Base-by-base conservation (phyloP, 1,140 invertebrate genomes). In the Hermetia illucens region DNA sequence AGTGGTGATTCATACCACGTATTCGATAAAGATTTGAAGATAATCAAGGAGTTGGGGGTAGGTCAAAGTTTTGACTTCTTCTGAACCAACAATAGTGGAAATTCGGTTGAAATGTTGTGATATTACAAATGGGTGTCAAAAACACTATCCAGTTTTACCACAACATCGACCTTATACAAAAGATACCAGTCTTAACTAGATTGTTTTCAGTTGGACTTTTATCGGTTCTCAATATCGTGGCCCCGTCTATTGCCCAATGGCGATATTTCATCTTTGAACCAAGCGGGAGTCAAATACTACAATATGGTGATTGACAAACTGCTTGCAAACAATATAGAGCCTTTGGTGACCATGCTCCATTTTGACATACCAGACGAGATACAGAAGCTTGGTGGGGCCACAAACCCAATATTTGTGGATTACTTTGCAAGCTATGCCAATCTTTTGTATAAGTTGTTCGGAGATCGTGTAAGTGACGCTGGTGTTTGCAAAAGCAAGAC, bases 171-270 rank as follows among this genome's bases (percentile, higher is more conserved):
- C n/a, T n/a, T n/a, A n/a, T n/a, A n/a, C n/a, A n/a, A n/a, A n/a
- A n/a, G n/a, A n/a, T n/a, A n/a, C n/a, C n/a, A n/a, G n/a, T n/a
- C n/a, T n/a, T n/a, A n/a, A n/a, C n/a, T n/a, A n/a, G 27, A 31
- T 12, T 30, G 3, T 31, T 29, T 30, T 12, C 17, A 39, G 38
- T 21, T 61, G 2, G 39, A 57, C 38, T 58, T 56, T 43, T 75
- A 75, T 46, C 52, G 72, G 9, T 72, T 75, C 51, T 74, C 72
- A 0, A 63, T 74, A 22, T 67, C 70, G 12, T 72, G 71, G 71
- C 27, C 66, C 0, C 46, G 71, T 22, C 45, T 74, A 5, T 44
- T 72, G 1, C 68, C 71, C 2, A 56, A 47, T 49, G 66, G 68
- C 3, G 59, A 51, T 29, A 34, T 43, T 0, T 49, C 51, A 21